Base-by-base conservation (phyloP, 2,888 invertebrate genomes). In the Macrophya alboannulata region DNA sequence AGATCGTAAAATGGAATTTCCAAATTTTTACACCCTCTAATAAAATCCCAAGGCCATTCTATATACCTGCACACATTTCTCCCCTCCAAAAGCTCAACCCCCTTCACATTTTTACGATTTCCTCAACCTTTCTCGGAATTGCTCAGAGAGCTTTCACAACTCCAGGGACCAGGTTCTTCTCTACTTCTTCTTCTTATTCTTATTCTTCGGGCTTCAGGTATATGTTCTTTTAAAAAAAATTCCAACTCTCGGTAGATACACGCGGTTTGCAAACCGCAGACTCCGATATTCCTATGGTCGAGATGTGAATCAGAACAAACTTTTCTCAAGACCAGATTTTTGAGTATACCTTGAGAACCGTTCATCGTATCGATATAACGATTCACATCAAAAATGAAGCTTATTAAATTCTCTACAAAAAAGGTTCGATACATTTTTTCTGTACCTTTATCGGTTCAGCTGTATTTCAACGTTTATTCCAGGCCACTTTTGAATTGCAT, bases 1-100 rank as follows among this genome's bases (percentile, higher is more conserved):
- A 55, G 59, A 81, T 81, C 81, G 81, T 59, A 81, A 81, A 81
- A 81, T 81, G 81, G 62, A 81, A 81, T 81, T 59, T 62, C 81
- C 59, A 81, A 81, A 81, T 81, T 81, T 62, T 81, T 81, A 62
- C 81, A 62, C 59, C 81, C 81, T 40, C 81, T 81, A 37, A 81
- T 81, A 81, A 81, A 81, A 81, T 81, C 62, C 79, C 40, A 62
- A 21, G 43, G 43, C 79, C 62, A 62, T 81, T 81, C 40, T 31
- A 51, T 31, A 51, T 77, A 55, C 77, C 77, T 77, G 77, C 77
- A 74, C 51, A 51, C 77, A 51, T 12, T 17, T 43, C 40, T 15
- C 25, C 74, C n/a, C 12, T 17, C 17, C 71, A 17, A 21, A n/a
- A 55, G n/a, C 25, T 40, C 43, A 9, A 40, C 62, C 51, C 48